These are phyloP conservation scores for Sebastolobus altivelis DNA, from an alignment of 2,797 vertebrate species.

Conservation along the genomic window DNA sequence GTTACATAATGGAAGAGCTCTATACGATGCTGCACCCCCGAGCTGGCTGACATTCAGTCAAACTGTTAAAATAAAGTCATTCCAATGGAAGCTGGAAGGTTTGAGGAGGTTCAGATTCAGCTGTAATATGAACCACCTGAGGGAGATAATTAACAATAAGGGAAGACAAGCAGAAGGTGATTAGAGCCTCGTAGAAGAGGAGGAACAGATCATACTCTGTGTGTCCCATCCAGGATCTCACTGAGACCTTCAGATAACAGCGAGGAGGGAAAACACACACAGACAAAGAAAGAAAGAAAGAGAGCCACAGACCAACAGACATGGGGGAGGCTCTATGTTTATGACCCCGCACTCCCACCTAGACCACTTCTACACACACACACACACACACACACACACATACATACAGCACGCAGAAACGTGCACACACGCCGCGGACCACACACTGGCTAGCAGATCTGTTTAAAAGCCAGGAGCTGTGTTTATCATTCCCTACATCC, in stretches of 20 bases:
- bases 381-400: constrained; percentile 21
- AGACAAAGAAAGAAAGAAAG: constrained; percentile 33
- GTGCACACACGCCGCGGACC: constrained; percentile 70
- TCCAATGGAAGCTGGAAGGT: constrained; percentile 1
- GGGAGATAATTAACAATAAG: constrained; percentile 36
- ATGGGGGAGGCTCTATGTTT: constrained; percentile 74
- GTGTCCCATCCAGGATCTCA: constrained; percentile 53
- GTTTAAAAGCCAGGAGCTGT: constrained; percentile 89
- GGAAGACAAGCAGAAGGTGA: constrained; percentile 28
- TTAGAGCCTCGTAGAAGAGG: constrained; percentile 21
- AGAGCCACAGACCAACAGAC: constrained; percentile 69
- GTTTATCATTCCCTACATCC: constrained; percentile 88
- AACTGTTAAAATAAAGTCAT: neutral
- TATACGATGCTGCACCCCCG: neutral
- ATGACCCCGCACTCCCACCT: constrained; percentile 74
- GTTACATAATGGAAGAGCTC: constrained; percentile 71
- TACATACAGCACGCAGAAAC: constrained; percentile 22
- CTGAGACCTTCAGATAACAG: constrained; percentile 57
- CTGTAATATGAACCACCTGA: constrained; percentile 61
- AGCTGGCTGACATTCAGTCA: neutral
- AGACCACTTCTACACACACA: constrained; percentile 28
- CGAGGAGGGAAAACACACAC: constrained; percentile 47
- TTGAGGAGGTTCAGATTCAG: neutral
- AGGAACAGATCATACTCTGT: constrained; percentile 64
- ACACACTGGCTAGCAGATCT: constrained; percentile 86